Conservation (phyloP, 1,140 invertebrate species). For the Pantala flavescens region DNA sequence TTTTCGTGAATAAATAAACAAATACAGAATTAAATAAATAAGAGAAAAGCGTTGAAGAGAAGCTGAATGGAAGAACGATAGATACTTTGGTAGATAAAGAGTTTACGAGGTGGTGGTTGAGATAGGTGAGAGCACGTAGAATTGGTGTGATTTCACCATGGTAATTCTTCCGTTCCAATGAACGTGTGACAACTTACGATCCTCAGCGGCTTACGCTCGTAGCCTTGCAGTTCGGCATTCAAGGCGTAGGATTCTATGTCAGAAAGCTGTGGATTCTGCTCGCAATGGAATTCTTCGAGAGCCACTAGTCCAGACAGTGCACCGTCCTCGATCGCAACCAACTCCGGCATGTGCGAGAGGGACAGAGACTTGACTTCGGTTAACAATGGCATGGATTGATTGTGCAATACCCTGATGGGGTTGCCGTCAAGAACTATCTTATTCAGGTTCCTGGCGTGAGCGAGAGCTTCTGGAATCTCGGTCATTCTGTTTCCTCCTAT, state of each 20-base stretch:
- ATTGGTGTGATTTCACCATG: no score
- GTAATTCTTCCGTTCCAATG: no score
- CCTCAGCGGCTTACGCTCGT: no score
- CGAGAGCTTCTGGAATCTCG: constrained; percentile 46
- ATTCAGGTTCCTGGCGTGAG: constrained; percentile 44
- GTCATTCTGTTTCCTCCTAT: constrained; percentile 55
- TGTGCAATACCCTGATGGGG: constrained; percentile 37
- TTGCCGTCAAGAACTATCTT: constrained; percentile 55
- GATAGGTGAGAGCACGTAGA: no score
- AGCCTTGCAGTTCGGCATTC: no score
- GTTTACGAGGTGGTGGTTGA: no score
- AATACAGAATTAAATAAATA: no score
- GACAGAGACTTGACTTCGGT: constrained; percentile 47
- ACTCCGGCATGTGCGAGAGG: constrained; percentile 48
- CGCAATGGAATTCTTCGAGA: constrained; percentile 41
- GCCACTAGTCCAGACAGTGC: constrained; percentile 39
- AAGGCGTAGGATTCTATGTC: constrained; percentile 44
- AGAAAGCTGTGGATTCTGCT: constrained; percentile 45
- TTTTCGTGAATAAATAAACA: no score
- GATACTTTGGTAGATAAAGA: no score
- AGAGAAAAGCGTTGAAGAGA: no score
- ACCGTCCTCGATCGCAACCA: constrained; percentile 43
- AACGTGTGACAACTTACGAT: no score
- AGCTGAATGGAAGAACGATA: constrained; percentile 12
- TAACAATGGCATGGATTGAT: constrained; percentile 43